Percentiles rank a stretch among this genome's conserved stretches.
Conservation (phyloP, 2,113 vertebrate genomes). For the Callionymus lyra region DNA sequence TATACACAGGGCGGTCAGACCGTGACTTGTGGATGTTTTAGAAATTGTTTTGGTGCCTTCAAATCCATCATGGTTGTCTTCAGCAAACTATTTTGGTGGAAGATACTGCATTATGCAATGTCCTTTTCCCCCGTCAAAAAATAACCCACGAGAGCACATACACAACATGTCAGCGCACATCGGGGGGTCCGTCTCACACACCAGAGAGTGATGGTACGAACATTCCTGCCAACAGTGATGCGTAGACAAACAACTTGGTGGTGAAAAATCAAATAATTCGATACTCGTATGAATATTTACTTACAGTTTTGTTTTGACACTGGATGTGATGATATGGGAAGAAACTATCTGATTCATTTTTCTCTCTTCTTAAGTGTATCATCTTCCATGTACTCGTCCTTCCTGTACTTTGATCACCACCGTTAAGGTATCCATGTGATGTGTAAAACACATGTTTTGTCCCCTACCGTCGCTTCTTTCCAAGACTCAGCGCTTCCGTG, state of each 20-base stretch:
- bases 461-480: constrained; percentile 11
- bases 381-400: constrained; percentile 6
- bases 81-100: constrained; percentile 15
- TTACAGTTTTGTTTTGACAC: too few relatives aligned
- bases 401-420: constrained; percentile 8
- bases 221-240: neutral
- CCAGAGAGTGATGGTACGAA: too few relatives aligned
- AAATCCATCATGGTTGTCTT: constrained; percentile 8
- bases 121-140: constrained; percentile 19
- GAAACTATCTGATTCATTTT: neutral
- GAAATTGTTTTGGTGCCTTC: too few relatives aligned
- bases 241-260: neutral
- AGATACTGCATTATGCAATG: constrained; percentile 24
- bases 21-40: too few relatives aligned
- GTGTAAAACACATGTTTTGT: constrained; percentile 30
- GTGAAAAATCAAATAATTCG: too few relatives aligned
- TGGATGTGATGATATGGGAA: too few relatives aligned
- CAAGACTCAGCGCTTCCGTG: neutral
- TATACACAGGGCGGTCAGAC: too few relatives aligned
- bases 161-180: constrained; percentile 7
- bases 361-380: constrained; percentile 5
- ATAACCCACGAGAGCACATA: constrained; percentile 9
- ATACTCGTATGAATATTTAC: too few relatives aligned
- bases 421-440: constrained; percentile 19
- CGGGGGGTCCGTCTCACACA: constrained; percentile 8